Percentiles rank a stretch among this genome's conserved stretches.
Evolutionary conservation across 2,888 invertebrate genomes (phyloP).

Genomic region (Coelogynopora nodosa): DNA sequence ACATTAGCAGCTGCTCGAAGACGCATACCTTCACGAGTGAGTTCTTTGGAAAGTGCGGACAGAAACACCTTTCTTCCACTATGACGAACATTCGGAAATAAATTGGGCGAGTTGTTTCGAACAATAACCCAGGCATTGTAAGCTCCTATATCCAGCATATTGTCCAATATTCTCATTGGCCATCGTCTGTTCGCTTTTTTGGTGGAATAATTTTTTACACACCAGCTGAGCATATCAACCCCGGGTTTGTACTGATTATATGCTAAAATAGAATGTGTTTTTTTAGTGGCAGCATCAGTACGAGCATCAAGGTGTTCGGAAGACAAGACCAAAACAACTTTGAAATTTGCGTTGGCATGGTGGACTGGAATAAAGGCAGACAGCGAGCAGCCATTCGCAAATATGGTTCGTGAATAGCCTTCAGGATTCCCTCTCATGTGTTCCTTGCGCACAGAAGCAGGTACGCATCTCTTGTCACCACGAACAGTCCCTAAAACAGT

Average conservation of each 20-base stretch:
- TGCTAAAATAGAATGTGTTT: not conserved
- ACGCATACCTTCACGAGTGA: not conserved
- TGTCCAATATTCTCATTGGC: not conserved
- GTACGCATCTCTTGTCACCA: not conserved
- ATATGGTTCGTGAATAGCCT: not conserved
- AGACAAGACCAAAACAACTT: not conserved
- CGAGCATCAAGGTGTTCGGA: not conserved
- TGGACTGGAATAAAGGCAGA: not conserved
- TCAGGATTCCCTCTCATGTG: not conserved
- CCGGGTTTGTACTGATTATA: conserved; percentile 4
- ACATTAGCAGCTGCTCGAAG: not conserved
- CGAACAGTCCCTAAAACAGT: not conserved
- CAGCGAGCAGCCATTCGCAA: not conserved
- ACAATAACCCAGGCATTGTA: conserved; percentile 11
- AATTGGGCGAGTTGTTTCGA: not conserved
- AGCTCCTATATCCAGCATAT: not conserved
- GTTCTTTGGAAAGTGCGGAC: not conserved
- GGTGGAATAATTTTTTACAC: conserved; percentile 18
- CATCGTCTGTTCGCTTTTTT: not conserved
- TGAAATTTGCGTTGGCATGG: not conserved
- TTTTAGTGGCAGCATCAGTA: not conserved
- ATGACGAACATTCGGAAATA: not conserved
- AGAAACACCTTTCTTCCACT: not conserved
- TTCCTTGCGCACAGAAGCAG: not conserved
- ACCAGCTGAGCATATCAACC: conserved; percentile 3